Conservation (phyloP, 2,797 vertebrate species). For the Calcarius lapponicus region DNA sequence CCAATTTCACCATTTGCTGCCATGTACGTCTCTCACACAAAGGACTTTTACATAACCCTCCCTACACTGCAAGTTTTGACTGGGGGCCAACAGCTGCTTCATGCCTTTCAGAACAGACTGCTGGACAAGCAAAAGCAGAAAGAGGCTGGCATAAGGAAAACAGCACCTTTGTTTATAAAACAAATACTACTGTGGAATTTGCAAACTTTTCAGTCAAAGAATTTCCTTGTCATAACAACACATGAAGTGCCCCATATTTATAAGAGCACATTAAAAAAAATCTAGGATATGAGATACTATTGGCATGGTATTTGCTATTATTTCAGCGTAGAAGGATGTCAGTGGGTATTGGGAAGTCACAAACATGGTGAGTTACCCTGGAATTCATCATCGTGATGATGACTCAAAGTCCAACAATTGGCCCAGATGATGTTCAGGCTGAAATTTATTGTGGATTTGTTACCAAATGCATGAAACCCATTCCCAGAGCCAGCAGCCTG, state of each 20-base stretch:
- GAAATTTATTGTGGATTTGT: constrained; percentile 16
- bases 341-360: neutral
- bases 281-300: neutral
- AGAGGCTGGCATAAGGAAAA: constrained; percentile 52
- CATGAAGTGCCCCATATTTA: constrained; percentile 21
- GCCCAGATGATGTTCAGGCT: constrained; percentile 5
- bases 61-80: constrained; percentile 59
- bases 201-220: constrained; percentile 47
- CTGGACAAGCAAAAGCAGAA: constrained; percentile 63
- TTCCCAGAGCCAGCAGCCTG: constrained; percentile 46
- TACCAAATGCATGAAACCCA: neutral
- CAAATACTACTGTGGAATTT: constrained; percentile 57
- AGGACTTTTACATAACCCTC: constrained; percentile 72
- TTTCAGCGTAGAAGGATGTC: neutral
- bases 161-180: constrained; percentile 54
- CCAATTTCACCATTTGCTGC: constrained; percentile 28
- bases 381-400: neutral
- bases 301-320: neutral
- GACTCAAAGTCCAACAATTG: neutral
- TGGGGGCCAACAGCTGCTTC: constrained; percentile 72
- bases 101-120: constrained; percentile 64
- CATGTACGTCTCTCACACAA: constrained; percentile 64
- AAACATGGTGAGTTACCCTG: neutral
- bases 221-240: constrained; percentile 62
- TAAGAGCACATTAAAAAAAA: neutral